Evolutionary conservation across 2,797 vertebrate genomes (phyloP).

Genomic region (Spinibarbus caldwelli): DNA sequence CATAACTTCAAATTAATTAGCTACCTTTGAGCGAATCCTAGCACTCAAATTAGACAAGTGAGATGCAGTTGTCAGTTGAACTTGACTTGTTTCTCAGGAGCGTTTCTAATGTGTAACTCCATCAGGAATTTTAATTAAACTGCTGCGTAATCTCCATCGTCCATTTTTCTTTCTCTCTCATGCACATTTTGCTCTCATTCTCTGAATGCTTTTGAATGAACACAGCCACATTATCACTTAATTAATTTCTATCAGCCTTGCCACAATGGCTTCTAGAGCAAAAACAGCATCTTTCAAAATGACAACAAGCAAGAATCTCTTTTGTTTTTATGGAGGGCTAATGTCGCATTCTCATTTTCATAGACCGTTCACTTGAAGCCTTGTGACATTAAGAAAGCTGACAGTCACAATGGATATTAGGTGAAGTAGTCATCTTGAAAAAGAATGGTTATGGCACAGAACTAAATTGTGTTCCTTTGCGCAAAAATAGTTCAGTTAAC

Average conservation of each 20-base stretch:
- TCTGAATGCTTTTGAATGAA: constrained; percentile 65
- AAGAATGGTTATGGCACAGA: background rate
- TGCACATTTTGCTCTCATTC: constrained; percentile 61
- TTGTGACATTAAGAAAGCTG: constrained; percentile 26
- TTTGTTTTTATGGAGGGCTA: constrained; percentile 51
- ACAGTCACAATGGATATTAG: constrained; percentile 8
- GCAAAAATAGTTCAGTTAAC: background rate
- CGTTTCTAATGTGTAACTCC: constrained; percentile 58
- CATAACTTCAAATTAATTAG: background rate
- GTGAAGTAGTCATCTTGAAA: constrained; percentile 25
- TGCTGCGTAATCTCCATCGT: constrained; percentile 58
- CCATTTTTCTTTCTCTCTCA: constrained; percentile 61
- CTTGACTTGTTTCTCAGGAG: constrained; percentile 42
- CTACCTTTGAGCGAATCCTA: background rate
- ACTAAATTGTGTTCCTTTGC: constrained; percentile 16
- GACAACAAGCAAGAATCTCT: constrained; percentile 59
- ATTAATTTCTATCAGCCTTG: constrained; percentile 73
- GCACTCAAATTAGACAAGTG: background rate
- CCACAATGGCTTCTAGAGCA: constrained; percentile 53
- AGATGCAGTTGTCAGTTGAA: constrained; percentile 4
- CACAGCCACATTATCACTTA: constrained; percentile 72
- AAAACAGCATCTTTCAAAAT: constrained; percentile 67
- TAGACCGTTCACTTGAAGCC: background rate
- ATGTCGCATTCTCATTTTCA: constrained; percentile 56
- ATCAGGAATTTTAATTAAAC: constrained; percentile 70